Conservation (phyloP, 2,797 vertebrate genomes). For the Nyctalus aviator region DNA sequence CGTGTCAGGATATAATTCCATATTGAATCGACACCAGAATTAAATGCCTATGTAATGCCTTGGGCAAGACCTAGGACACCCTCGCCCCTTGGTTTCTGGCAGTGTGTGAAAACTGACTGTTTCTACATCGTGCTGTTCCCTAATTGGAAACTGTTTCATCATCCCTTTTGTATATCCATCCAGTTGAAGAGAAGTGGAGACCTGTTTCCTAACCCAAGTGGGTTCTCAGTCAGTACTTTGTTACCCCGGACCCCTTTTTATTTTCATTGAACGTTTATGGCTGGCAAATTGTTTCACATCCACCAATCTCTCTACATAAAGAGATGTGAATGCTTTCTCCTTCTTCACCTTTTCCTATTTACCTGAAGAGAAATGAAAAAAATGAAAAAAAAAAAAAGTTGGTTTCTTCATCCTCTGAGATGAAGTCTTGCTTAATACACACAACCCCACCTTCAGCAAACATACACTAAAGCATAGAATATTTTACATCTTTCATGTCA, state of each 20-base stretch:
- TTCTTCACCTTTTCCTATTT: background rate
- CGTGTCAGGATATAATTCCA: background rate
- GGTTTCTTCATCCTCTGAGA: background rate
- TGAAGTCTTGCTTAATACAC: background rate
- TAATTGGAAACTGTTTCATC: background rate
- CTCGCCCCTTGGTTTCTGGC: background rate
- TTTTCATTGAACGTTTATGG: background rate
- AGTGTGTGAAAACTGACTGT: no score
- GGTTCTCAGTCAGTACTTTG: background rate
- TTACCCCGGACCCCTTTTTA: background rate
- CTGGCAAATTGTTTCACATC: background rate
- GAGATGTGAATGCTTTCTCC: background rate
- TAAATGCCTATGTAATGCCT: background rate
- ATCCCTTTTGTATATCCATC: background rate
- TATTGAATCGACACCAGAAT: background rate
- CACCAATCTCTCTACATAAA: background rate
- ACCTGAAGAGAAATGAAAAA: background rate
- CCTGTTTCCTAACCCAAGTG: background rate
- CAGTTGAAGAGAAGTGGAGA: background rate
- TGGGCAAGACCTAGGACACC: background rate
- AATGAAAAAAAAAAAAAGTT: slow-evolving; percentile 25
- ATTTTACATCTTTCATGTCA: background rate
- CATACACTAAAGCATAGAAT: background rate
- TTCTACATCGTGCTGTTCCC: background rate
- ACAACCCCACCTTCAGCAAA: background rate